Base-by-base conservation (phyloP, 1,140 invertebrate genomes). In the Dendrolimus punctatus region DNA sequence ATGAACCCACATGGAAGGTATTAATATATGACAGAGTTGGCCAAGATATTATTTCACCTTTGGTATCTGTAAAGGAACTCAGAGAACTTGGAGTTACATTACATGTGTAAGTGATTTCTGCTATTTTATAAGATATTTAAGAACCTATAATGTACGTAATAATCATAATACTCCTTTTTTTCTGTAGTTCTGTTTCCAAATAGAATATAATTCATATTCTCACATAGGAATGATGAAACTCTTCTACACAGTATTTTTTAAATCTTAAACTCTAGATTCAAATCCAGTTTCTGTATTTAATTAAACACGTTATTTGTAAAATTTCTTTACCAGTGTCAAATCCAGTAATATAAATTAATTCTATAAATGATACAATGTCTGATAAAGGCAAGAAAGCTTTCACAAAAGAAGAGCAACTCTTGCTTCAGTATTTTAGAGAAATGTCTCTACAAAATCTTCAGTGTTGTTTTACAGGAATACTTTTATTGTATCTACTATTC, bases 401-500 rank as follows among this genome's bases (percentile, higher is more conserved):
- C 64, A 99, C 98, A 4, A 98, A 98, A 85, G 98, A 99, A 89
- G 98, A 99, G 81, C 98, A 99, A 82, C 89, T 99, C 8, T 89
- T 99, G 10, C 90, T 99, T 46, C 96, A 99, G 85, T 98, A 99
- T 90, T 99, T 99, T 76, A 99, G 97, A 90, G 98, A 74, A 98
- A 99, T 90, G 97, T 99, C 8, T 98, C 96, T 2, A 99, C 97
- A 10, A 99, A 99, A 88, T 99, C 97, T 1, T 98, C 95, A 10
- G 96, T 97, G 10, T 86, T 99, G 48, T 99, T 99, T 87, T 99
- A 99, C 79, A 96, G 97, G 71, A 99, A 98, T 91, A 97, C 97
- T 7, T 94, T 99, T 65, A 98, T 99, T 69, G 96, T 99, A 5
- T 98, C 97, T 37, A 95, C 95, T 4, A 95, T 99, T 73, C 97